Conservation (phyloP, 2,888 invertebrate genomes). For the Eupeodes luniger region DNA sequence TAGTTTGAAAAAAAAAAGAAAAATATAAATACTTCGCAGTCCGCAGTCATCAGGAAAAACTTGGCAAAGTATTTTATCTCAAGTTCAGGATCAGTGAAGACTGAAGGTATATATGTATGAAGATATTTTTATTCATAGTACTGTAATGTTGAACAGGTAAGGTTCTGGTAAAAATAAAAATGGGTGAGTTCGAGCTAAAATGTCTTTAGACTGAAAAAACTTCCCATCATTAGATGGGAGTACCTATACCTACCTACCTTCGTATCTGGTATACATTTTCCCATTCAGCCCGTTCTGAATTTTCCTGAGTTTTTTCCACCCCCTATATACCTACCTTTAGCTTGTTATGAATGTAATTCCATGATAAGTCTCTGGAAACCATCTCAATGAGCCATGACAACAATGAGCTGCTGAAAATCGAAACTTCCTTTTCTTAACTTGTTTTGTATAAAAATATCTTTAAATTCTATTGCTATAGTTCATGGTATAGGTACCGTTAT, state of each 20-base stretch:
- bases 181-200: slow-evolving; percentile 9
- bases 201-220: not conserved
- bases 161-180: not conserved
- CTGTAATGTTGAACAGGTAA: slow-evolving; percentile 15
- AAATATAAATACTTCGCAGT: not conserved
- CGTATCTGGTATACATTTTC: not conserved
- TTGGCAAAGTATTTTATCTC: slow-evolving; percentile 57
- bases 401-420: slow-evolving; percentile 33
- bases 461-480: not conserved
- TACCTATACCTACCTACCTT: not conserved
- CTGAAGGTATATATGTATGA: not conserved
- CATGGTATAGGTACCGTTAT: not conserved
- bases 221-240: not conserved
- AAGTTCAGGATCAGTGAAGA: slow-evolving; percentile 65
- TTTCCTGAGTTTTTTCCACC: not conserved
- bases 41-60: slow-evolving; percentile 26
- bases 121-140: slow-evolving; percentile 19
- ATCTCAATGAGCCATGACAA: slow-evolving; percentile 59
- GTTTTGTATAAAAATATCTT: not conserved
- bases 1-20: not conserved
- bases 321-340: not conserved
- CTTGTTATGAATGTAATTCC: slow-evolving; percentile 41
- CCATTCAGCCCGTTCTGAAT: not conserved
- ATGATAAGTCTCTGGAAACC: slow-evolving; percentile 50
- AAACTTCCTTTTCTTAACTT: slow-evolving; percentile 43